Evolutionary conservation across 2,888 invertebrate genomes (phyloP).

Genomic region (Euspilapteryx auroguttella): DNA sequence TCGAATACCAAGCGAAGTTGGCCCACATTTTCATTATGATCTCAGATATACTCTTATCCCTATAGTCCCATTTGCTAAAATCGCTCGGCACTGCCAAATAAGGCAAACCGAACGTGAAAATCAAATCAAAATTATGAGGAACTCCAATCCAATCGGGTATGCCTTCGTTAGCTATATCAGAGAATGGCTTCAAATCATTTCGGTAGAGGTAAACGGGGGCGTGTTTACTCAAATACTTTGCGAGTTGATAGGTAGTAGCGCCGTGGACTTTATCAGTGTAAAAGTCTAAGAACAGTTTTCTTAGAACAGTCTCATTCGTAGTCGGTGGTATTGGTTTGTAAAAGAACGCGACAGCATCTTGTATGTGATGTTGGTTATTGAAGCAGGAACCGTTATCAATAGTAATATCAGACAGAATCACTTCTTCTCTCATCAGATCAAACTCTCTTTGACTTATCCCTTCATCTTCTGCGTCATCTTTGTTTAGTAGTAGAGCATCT

Average conservation of each 20-base stretch:
- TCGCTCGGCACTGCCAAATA: slow-evolving; percentile 65
- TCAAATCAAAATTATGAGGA: slow-evolving; percentile 80
- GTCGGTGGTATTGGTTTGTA: slow-evolving; percentile 71
- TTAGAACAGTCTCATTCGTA: slow-evolving; percentile 60
- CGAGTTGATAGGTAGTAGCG: slow-evolving; percentile 70
- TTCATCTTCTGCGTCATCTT: slow-evolving; percentile 59
- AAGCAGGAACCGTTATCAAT: slow-evolving; percentile 58
- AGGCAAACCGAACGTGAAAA: slow-evolving; percentile 82
- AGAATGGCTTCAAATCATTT: slow-evolving; percentile 75
- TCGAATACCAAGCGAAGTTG: slow-evolving; percentile 74
- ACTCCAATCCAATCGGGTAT: slow-evolving; percentile 79
- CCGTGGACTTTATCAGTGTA: slow-evolving; percentile 76
- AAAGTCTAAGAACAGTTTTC: slow-evolving; percentile 70
- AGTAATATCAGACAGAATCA: slow-evolving; percentile 64
- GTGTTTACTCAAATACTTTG: slow-evolving; percentile 64
- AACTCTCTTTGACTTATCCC: slow-evolving; percentile 64
- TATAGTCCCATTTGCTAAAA: slow-evolving; percentile 70
- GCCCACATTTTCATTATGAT: slow-evolving; percentile 81
- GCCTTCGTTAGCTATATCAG: slow-evolving; percentile 63
- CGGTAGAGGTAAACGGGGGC: slow-evolving; percentile 71
- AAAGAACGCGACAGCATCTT: slow-evolving; percentile 76
- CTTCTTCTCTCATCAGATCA: slow-evolving; percentile 65
- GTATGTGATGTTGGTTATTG: slow-evolving; percentile 66
- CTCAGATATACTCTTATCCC: slow-evolving; percentile 78
- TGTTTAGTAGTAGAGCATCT: slow-evolving; percentile 67